Evolutionary conservation across 1,140 invertebrate genomes (phyloP).

Genomic region (Copidosoma floridanum): DNA sequence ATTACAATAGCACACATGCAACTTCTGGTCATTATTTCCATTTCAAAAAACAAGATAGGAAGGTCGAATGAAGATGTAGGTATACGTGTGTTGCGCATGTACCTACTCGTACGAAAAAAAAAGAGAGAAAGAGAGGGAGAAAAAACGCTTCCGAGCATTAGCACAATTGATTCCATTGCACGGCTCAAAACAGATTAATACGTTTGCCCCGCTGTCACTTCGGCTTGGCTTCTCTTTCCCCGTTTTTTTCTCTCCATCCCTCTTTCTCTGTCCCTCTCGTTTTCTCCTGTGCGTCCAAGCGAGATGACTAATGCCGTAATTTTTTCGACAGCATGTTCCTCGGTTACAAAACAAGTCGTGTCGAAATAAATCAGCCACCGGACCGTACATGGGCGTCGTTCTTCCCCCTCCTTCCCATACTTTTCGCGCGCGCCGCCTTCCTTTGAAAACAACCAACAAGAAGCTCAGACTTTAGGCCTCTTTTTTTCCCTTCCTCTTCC

Average conservation of each 20-base stretch:
- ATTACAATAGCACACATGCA: too few species aligned
- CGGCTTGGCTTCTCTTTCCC: too few species aligned
- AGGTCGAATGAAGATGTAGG: too few species aligned
- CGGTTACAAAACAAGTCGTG: slow-evolving; percentile 23
- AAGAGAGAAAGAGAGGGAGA: not conserved
- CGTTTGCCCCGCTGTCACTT: slow-evolving; percentile 1
- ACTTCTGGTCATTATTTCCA: too few species aligned
- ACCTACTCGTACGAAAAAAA: not conserved
- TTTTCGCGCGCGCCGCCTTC: too few species aligned
- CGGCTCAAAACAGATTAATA: slow-evolving; percentile 26
- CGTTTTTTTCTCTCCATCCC: not conserved
- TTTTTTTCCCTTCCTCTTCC: slow-evolving; percentile 1
- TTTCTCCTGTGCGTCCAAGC: not conserved
- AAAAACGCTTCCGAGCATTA: slow-evolving; percentile 16
- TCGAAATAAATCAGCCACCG: slow-evolving; percentile 25
- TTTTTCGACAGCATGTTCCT: slow-evolving; percentile 27
- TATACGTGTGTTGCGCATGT: too few species aligned
- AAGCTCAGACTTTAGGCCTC: too few species aligned
- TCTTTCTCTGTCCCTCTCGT: not conserved
- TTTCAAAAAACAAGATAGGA: too few species aligned
- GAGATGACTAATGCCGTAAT: slow-evolving; percentile 26
- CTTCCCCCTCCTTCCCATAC: slow-evolving; percentile 3
- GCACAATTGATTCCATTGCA: slow-evolving; percentile 27
- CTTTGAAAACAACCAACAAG: too few species aligned
- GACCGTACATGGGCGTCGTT: not conserved